Base-by-base conservation (phyloP, 2,797 vertebrate species). In the Melanotaenia parkinsoni region DNA sequence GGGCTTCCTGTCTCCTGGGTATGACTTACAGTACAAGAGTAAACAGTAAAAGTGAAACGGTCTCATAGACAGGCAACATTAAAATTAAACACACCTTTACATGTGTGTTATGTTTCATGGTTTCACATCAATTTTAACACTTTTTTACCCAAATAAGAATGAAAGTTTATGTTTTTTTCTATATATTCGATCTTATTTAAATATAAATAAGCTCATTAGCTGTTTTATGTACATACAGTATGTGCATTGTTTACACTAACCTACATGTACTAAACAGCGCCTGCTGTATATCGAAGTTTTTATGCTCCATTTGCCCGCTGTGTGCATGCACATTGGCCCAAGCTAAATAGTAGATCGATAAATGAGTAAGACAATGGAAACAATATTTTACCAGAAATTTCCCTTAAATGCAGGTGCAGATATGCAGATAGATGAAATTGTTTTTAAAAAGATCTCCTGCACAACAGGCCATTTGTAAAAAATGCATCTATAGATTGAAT, bases 1-100 rank as follows among this genome's bases (percentile, higher is more conserved):
- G 9, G 26, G 43, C 62, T 79, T 13, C 11, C 43, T 67, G 74
- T 91, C 86, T 85, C 85, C 56, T 71, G 84, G 81, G 90, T 79
- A 47, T 28, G 16, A 66, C 83, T 88, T 82, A 86, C 58, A 68
- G 79, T 82, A 86, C 58, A 68, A 80, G 43, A 77, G 62, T 61
- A 76, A 86, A 77, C 62, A 80, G 38, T 62, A 47, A 74, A 88
- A 85, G 64, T 43, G 16, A 82, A 73, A 47, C 24, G 5, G n/a
- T 70, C 76, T 82, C 72, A 78, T 58, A 35, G 37, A 62, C 59
- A 50, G 28, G 79, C 38, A 11, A 57, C 63, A 62, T 67, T 47
- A 63, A 72, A 78, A 63, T 64, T n/a, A 63, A 40, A 16, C 30
- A 63, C 43, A 67, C 22, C 58, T 72, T 65, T 67, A 20, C 33